Base-by-base conservation (phyloP, 2,888 invertebrate species). In the Thera obeliscata region DNA sequence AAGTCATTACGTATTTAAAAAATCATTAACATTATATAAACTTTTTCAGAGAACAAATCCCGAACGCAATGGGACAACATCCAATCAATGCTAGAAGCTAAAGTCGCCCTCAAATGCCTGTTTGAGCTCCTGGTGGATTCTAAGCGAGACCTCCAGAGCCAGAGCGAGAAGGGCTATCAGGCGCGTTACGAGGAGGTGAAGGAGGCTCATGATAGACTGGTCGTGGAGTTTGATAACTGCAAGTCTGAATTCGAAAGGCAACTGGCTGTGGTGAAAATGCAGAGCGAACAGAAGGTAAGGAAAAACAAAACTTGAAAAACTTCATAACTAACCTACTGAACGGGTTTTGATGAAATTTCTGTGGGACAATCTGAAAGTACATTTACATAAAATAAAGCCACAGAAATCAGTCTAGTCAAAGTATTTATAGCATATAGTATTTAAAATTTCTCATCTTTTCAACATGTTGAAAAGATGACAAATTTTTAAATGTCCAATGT, bases 71-170 rank as follows among this genome's bases (percentile, higher is more conserved):
- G 95, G 94, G 96, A 97, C 70, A 95, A 94, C 67, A 93, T 98
- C 1, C 96, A 96, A 73, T 95, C 96, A 0, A 95, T 98, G 95
- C 89, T 94, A 0, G 98, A 98, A 82, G 96, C 97, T 0, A 97
- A 97, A 81, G 94, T 94, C 38, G 96, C 96, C 0, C 83, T 97
- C 1, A 96, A 96, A 78, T 94, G 94, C 69, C 83, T 97, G 0
- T 96, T 96, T 74, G 95, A 96, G 38, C 81, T 94, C 3, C 87
- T 94, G 0, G 91, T 94, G 0, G 95, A 95, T 8, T 86, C 94
- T 0, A 94, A 94, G 76, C 80, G 89, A 0, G 93, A 94, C 46
- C 84, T 94, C 0, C 94, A 93, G 76, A 94, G 88, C 68, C 88
- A 91, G 72, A 91, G 91, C 52, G 94, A 90, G 89, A 95, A 92